Percentiles rank a stretch among this genome's conserved stretches.
phyloP scores from a whole-genome alignment of 2,888 invertebrate species.

The Nemapogon koenigi region DNA sequence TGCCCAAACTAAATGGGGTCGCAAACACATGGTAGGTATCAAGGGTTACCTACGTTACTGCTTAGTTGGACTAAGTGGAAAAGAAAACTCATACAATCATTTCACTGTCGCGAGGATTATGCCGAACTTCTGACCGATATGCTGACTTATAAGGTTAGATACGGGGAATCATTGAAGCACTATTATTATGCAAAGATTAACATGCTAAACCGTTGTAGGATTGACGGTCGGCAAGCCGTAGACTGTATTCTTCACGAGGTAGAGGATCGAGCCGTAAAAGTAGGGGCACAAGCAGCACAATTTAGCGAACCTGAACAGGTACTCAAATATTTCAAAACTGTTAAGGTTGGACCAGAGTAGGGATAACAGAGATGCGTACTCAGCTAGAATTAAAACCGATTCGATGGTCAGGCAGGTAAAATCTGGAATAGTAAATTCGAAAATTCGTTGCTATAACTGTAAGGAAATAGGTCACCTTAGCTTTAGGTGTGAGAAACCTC shows the following conservation, averaged over 20 bases:
- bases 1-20: constrained; percentile 9
- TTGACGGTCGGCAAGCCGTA: constrained; percentile 3
- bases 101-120: constrained; percentile 7
- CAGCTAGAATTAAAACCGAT: too few species aligned
- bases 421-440: too few species aligned
- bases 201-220: too few species aligned
- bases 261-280: constrained; percentile 1
- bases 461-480: constrained; percentile 16
- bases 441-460: constrained; percentile 8
- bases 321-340: constrained; percentile 6
- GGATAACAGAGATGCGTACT: neutral
- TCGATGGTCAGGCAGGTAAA: too few species aligned
- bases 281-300: constrained; percentile 10
- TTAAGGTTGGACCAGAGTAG: neutral
- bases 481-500: constrained; percentile 12
- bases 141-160: too few species aligned
- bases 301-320: too few species aligned
- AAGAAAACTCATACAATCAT: constrained; percentile 7
- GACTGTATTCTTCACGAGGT: constrained; percentile 7
- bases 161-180: too few species aligned
- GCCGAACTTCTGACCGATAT: constrained; percentile 8
- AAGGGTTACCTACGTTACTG: constrained; percentile 9
- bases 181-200: constrained; percentile 9
- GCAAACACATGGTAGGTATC: constrained; percentile 14
- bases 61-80: constrained; percentile 11